Conservation (phyloP, 2,888 invertebrate species). For the Cerastis leucographa region DNA sequence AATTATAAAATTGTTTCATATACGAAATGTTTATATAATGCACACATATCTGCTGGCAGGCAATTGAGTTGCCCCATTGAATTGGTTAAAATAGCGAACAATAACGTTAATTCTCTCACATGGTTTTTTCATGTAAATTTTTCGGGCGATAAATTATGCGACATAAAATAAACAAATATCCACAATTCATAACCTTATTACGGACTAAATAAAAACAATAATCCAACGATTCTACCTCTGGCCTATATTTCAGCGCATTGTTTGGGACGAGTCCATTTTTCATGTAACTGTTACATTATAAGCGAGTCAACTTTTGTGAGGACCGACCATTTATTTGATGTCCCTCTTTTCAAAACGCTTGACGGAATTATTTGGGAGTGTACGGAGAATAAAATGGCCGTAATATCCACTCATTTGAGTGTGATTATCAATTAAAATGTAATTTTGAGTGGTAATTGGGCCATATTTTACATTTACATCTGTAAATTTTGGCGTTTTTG, state of each 20-base stretch:
- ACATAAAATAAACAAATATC: neutral
- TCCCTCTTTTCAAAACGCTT: slow-evolving; percentile 59
- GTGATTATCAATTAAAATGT: slow-evolving; percentile 54
- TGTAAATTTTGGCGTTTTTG: slow-evolving; percentile 34
- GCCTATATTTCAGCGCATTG: slow-evolving; percentile 71
- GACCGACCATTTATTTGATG: slow-evolving; percentile 66
- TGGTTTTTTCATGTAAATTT: neutral
- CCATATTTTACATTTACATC: slow-evolving; percentile 33
- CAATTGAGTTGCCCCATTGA: neutral
- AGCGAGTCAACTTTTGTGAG: slow-evolving; percentile 64
- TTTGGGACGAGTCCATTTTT: slow-evolving; percentile 69
- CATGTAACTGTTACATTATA: slow-evolving; percentile 68
- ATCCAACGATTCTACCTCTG: slow-evolving; percentile 53
- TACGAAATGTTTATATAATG: too few relatives aligned
- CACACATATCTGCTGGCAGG: neutral
- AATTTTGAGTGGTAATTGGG: slow-evolving; percentile 39
- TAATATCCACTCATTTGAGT: slow-evolving; percentile 45
- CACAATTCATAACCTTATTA: slow-evolving; percentile 9
- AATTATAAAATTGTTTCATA: neutral
- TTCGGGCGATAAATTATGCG: slow-evolving; percentile 15
- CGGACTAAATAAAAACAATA: slow-evolving; percentile 62
- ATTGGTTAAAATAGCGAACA: neutral
- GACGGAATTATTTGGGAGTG: slow-evolving; percentile 45
- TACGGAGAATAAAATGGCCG: slow-evolving; percentile 36
- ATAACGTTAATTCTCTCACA: neutral